Evolutionary conservation across 2,797 vertebrate genomes (phyloP).

Genomic region (Aplochiton taeniatus): DNA sequence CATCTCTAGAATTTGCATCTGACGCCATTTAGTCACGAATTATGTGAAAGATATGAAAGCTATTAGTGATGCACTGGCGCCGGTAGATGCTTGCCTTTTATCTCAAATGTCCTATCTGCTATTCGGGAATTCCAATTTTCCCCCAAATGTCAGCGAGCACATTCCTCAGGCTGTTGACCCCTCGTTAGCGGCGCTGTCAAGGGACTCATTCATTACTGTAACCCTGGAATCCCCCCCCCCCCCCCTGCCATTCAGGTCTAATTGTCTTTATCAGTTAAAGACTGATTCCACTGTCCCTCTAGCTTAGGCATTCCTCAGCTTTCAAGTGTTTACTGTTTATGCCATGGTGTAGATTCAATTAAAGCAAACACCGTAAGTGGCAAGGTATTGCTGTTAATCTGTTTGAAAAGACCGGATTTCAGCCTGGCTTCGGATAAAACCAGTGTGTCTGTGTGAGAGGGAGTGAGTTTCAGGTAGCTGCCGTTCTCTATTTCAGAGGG

Average conservation of each 20-base stretch:
- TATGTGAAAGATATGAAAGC: neutral
- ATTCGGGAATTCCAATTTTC: slow-evolving; percentile 42
- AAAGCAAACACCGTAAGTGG: slow-evolving; percentile 13
- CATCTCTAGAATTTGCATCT: neutral
- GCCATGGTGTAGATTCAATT: slow-evolving; percentile 18
- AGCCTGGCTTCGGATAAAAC: slow-evolving; percentile 24
- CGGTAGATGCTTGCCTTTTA: slow-evolving; percentile 43
- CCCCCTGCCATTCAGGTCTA: slow-evolving; percentile 44
- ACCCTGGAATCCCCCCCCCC: slow-evolving; percentile 60
- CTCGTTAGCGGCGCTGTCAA: slow-evolving; percentile 45
- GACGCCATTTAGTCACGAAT: too few relatives aligned
- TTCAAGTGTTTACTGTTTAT: slow-evolving; percentile 20
- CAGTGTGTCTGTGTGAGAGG: neutral
- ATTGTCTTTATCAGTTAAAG: slow-evolving; percentile 53
- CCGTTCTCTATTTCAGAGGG: slow-evolving; percentile 18
- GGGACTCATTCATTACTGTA: slow-evolving; percentile 55
- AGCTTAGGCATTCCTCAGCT: slow-evolving; percentile 17
- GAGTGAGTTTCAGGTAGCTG: neutral
- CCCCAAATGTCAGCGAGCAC: slow-evolving; percentile 39
- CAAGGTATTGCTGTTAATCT: slow-evolving; percentile 34
- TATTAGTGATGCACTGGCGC: slow-evolving; percentile 48
- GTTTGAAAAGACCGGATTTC: slow-evolving; percentile 33
- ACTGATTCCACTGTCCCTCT: slow-evolving; percentile 34
- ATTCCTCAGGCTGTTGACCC: slow-evolving; percentile 50
- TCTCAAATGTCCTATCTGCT: slow-evolving; percentile 36